Base-by-base conservation (phyloP, 2,797 vertebrate species). In the Aotus griseimembra region DNA sequence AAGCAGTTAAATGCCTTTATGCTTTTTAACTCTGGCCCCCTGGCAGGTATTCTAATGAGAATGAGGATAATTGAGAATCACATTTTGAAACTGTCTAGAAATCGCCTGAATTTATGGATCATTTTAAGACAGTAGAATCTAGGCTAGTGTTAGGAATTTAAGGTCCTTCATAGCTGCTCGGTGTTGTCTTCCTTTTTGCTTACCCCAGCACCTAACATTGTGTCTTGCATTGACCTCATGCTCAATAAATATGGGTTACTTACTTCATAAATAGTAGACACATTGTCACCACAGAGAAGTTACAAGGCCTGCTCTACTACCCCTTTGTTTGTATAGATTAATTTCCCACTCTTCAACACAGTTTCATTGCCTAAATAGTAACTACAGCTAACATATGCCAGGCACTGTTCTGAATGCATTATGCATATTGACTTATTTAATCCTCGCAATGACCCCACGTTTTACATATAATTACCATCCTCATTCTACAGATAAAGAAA, bases 1-100 rank as follows among this genome's bases (percentile, higher is more conserved):
- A 96, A 48, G 96, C 93, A 55, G 92, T 88, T 96, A 96, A 98
- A 97, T 95, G 92, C 82, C 75, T 96, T 94, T 90, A 93, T 96
- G 79, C 92, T 94, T 96, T 95, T 52, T 91, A 76, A 96, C 83
- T 80, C 95, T 90, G 79, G 39, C 67, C 57, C 75, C 94, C 96
- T 50, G 39, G 77, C 57, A 79, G 73, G 79, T 89, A 82, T 97
- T 94, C 75, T 86, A 96, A 97, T 90, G 52, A 97, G 88, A 82
- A 93, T 0, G 14, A 28, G 52, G 95, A 94, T 97, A 95, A 96
- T 61, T 95, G 79, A 97, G 79, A 93, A 89, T 7, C 72, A 84
- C 86, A 90, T 90, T 96, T 82, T 94, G 80, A 94, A 96, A 80
- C 20, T 91, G 86, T 93, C 88, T 90, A 73, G 90, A 96, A 97